Base-by-base conservation (phyloP, 1,140 invertebrate species). In the Pogonognathellus flavescens region DNA sequence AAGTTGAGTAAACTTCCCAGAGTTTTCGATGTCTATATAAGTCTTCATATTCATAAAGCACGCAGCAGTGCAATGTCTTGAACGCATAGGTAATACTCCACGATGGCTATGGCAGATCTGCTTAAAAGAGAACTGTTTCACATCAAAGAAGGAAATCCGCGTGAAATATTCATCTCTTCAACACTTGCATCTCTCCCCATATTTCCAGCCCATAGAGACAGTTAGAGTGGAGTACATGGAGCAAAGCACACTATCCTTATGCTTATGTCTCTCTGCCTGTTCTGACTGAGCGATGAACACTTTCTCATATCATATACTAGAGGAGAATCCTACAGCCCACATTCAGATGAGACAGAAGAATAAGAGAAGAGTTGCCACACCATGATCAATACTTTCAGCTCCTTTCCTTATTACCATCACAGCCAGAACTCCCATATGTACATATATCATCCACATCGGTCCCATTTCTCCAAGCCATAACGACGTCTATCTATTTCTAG, bases 101-200 rank as follows among this genome's bases (percentile, higher is more conserved):
- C 62, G 22, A 66, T 66, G 62, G 62, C 20, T 66, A 66, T 25
- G 22, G 62, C 20, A 20, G 22, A 66, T 66, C 62, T 66, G 20
- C 25, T 25, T 66, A 25, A 66, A 66, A 80, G 72, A 80, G 72
- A 80, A 80, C 72, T 52, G 72, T 53, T 80, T 80, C 31, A 81
- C 80, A 55, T 81, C 80, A 81, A 85, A 85, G 76, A 85, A 25
- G 86, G 80, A 87, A 87, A 85, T 85, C 86, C 86, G 86, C 83
- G 86, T 87, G 86, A 87, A 87, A 87, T 87, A 87, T 87, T 87
- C 86, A 87, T 87, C 83, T 87, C 86, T 85, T 87, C 85, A 86
- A 86, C 85, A 86, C 85, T 83, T 86, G 84, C 84, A 86, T 86
- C 80, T 83, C 80, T 85, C 31, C 49, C 84, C 80, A 57, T 82